Percentiles rank a stretch among this genome's conserved stretches.
phyloP scores from a whole-genome alignment of 1,140 invertebrate genomes.

The Macrobrachium rosenbergii region DNA sequence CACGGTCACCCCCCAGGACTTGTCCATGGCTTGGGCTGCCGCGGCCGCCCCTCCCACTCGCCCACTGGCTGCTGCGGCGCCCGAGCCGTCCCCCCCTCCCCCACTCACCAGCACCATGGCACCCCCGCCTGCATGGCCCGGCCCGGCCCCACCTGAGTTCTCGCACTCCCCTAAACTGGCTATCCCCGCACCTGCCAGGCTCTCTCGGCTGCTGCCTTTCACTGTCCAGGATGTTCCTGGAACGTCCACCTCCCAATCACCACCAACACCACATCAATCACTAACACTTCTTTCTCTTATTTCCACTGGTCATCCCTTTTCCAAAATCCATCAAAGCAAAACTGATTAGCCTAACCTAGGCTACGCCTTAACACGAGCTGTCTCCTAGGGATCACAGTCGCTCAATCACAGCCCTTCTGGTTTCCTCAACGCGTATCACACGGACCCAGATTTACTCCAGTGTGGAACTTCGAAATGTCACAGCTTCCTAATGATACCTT shows the following conservation, averaged over 20 bases:
- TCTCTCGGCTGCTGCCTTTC: conserved; percentile 21
- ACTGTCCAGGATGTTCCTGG: conserved; percentile 41
- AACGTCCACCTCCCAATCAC: background rate
- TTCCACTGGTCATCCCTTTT: background rate
- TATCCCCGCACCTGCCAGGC: conserved; percentile 62
- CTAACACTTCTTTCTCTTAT: too few relatives aligned
- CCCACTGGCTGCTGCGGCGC: conserved; percentile 57
- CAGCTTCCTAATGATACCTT: conserved; percentile 40
- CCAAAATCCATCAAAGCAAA: conserved; percentile 37
- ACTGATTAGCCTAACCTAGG: too few relatives aligned
- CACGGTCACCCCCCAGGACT: conserved; percentile 66
- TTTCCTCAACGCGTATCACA: too few relatives aligned
- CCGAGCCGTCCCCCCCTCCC: conserved; percentile 63
- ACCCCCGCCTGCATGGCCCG: conserved; percentile 61
- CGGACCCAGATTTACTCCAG: too few relatives aligned
- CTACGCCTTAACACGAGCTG: too few relatives aligned
- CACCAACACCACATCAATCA: too few relatives aligned
- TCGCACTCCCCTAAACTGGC: conserved; percentile 56
- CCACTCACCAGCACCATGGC: conserved; percentile 66
- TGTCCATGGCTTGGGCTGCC: conserved; percentile 66
- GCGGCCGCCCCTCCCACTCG: conserved; percentile 51
- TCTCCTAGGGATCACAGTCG: too few relatives aligned
- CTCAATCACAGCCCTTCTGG: too few relatives aligned
- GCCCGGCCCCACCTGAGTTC: conserved; percentile 50
- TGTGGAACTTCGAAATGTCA: too few relatives aligned